These are phyloP conservation scores for Tetragnatha versicolor DNA, from an alignment of 1,140 invertebrate species.

Conservation along the genomic window DNA sequence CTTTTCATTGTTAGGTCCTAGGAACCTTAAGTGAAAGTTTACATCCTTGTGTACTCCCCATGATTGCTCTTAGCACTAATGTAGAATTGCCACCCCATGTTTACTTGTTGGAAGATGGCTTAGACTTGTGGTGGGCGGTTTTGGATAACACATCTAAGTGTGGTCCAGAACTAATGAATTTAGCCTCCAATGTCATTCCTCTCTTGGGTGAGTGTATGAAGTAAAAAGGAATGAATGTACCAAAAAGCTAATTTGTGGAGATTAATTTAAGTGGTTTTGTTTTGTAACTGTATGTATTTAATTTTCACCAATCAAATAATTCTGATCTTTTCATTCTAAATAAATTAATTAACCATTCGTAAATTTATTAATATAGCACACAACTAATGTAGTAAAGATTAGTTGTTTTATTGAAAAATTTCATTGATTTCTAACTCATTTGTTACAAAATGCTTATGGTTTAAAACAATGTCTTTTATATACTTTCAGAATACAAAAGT, in stretches of 20 bases:
- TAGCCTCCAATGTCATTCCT: constrained; percentile 77
- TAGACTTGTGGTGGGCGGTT: constrained; percentile 86
- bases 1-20: constrained; percentile 68
- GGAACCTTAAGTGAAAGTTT: constrained; percentile 68
- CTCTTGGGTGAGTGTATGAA: constrained; percentile 73
- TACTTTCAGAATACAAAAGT: constrained; percentile 76
- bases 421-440: background rate
- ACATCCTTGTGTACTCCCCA: constrained; percentile 75
- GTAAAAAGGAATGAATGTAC: too few species aligned
- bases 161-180: constrained; percentile 69
- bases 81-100: constrained; percentile 80
- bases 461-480: too few species aligned
- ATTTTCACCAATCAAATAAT: too few species aligned
- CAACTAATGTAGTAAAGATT: too few species aligned
- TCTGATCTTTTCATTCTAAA: too few species aligned
- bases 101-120: constrained; percentile 89
- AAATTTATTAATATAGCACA: too few species aligned
- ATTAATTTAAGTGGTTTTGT: too few species aligned
- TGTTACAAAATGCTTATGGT: background rate
- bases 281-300: too few species aligned
- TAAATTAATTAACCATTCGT: too few species aligned
- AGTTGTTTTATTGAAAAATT: background rate
- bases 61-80: constrained; percentile 80
- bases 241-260: too few species aligned
- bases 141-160: constrained; percentile 75